These are phyloP conservation scores for Molossus molossus DNA, from an alignment of 2,797 vertebrate species.

Conservation along the genomic window DNA sequence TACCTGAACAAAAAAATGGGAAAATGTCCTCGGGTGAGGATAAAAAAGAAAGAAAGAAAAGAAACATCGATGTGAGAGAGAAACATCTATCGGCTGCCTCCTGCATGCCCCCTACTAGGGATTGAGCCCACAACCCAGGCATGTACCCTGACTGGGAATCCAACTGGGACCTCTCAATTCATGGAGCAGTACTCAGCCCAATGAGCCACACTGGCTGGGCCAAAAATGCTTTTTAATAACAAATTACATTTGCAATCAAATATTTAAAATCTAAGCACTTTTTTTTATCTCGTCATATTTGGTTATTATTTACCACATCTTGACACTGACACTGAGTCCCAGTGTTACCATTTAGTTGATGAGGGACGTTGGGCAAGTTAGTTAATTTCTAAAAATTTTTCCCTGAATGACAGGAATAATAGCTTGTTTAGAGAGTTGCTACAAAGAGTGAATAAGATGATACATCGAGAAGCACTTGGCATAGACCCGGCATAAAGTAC, in stretches of 20 bases:
- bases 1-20: too few species aligned
- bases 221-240: background rate
- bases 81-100: too few species aligned
- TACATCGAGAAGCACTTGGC: background rate
- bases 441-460: background rate
- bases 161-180: too few species aligned
- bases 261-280: background rate
- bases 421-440: slow-evolving; percentile 18
- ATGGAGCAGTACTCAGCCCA: too few species aligned
- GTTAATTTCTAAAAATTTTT: background rate
- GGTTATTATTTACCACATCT: background rate
- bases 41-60: too few species aligned
- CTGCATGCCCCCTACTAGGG: too few species aligned
- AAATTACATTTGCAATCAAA: slow-evolving; percentile 8
- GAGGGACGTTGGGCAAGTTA: background rate
- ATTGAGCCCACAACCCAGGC: too few species aligned
- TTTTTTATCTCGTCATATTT: background rate
- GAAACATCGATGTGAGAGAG: too few species aligned
- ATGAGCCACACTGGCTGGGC: too few species aligned
- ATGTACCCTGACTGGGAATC: too few species aligned
- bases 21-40: too few species aligned
- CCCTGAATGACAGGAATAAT: background rate
- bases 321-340: background rate
- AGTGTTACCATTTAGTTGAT: background rate
- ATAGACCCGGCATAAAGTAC: background rate